phyloP scores from a whole-genome alignment of 1,140 invertebrate genomes.

The Drosophila tani region DNA sequence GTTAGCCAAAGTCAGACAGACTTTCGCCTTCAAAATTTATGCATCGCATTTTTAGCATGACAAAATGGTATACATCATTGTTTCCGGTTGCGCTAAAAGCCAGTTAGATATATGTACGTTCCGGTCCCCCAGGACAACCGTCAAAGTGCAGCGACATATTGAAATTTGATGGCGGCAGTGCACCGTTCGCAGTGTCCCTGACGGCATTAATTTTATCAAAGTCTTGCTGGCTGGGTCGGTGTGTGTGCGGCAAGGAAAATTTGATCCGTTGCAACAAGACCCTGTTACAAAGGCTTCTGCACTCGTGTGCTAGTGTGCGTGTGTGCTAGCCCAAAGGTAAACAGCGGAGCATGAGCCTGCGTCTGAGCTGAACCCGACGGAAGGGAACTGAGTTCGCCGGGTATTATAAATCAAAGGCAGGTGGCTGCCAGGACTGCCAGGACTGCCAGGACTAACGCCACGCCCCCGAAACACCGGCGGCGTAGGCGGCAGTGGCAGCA shows the following conservation, averaged over 20 bases:
- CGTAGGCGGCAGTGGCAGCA: constrained; percentile 23
- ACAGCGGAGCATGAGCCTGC: constrained; percentile 22
- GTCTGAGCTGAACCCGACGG: constrained; percentile 13
- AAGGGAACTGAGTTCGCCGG: constrained; percentile 16
- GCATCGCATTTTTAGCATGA: background rate
- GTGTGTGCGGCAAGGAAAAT: constrained; percentile 38
- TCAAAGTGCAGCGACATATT: constrained; percentile 61
- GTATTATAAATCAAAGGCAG: constrained; percentile 77
- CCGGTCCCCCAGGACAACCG: constrained; percentile 29
- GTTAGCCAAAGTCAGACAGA: background rate
- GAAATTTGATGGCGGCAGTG: constrained; percentile 40
- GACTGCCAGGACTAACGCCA: constrained; percentile 1
- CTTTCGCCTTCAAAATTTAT: background rate
- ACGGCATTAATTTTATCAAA: constrained; percentile 57
- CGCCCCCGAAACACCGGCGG: constrained; percentile 5
- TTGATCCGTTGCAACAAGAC: constrained; percentile 49
- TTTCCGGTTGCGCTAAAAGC: constrained; percentile 23
- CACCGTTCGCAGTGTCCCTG: constrained; percentile 26
- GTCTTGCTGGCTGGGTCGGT: constrained; percentile 13
- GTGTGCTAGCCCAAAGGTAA: constrained; percentile 30
- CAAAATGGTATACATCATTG: background rate
- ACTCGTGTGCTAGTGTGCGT: background rate
- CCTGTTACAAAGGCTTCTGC: constrained; percentile 60
- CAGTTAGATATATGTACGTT: constrained; percentile 11
- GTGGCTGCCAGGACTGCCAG: constrained; percentile 15